These are phyloP conservation scores for Noturus placidus DNA, from an alignment of 2,113 vertebrate genomes.

Conservation along the genomic window DNA sequence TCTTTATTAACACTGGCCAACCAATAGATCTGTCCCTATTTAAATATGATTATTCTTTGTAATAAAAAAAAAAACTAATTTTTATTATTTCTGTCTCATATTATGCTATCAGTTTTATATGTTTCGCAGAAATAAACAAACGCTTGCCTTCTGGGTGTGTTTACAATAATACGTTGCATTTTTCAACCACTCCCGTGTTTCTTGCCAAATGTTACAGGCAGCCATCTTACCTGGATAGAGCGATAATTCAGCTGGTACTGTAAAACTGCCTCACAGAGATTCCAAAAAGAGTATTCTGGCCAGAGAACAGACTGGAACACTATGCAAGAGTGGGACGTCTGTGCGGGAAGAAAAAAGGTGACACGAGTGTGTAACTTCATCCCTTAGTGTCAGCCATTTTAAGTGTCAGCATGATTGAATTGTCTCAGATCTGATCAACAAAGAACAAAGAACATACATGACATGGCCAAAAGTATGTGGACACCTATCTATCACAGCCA, in stretches of 20 bases:
- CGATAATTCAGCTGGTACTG: slow-evolving; percentile 88
- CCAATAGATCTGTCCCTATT: not conserved
- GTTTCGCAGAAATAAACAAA: not conserved
- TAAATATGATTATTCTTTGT: not conserved
- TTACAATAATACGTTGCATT: not conserved
- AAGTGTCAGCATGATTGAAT: not conserved
- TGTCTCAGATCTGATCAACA: not conserved
- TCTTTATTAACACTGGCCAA: not conserved
- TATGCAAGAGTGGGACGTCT: slow-evolving; percentile 95
- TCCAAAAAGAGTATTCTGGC: slow-evolving; percentile 98
- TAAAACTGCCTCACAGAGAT: slow-evolving; percentile 93
- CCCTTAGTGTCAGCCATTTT: no score
- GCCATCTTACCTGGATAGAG: slow-evolving; percentile 82
- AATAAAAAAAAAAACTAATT: no score
- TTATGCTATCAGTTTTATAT: not conserved
- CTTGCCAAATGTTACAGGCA: not conserved
- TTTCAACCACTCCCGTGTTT: not conserved
- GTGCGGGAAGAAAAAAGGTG: slow-evolving; percentile 46
- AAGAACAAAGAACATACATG: not conserved
- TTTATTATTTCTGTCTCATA: not conserved
- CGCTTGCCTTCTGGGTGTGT: not conserved
- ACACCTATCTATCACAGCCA: not conserved
- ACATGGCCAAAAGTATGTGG: not conserved
- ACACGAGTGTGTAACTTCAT: not conserved
- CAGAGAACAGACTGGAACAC: slow-evolving; percentile 94